Conservation (phyloP, 2,113 vertebrate species). For the Pheucticus melanocephalus region DNA sequence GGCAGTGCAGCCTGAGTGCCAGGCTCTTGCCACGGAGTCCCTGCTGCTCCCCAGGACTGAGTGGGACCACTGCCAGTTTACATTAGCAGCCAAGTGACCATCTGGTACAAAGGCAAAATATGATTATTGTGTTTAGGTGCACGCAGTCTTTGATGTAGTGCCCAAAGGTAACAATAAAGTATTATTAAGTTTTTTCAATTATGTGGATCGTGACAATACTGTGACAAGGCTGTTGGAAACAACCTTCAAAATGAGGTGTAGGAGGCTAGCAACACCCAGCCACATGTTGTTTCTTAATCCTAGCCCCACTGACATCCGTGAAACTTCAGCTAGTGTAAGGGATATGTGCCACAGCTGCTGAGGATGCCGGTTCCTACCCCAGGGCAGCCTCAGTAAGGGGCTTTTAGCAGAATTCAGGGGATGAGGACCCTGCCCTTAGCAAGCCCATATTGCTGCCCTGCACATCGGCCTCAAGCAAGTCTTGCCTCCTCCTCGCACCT, state of each 20-base stretch:
- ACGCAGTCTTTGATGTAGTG: not conserved
- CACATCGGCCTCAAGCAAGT: fast-evolving
- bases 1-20: not conserved
- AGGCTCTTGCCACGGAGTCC: fast-evolving
- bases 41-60: not conserved
- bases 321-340: not conserved
- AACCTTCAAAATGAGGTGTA: not conserved
- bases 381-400: not conserved
- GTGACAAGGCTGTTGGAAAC: not conserved
- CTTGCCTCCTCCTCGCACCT: not conserved
- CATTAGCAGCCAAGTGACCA: not conserved
- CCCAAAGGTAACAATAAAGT: not conserved
- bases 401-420: not conserved
- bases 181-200: not conserved
- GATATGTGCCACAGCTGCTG: not conserved
- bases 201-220: not conserved
- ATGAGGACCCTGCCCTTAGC: not conserved
- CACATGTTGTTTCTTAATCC: not conserved
- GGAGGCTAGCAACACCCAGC: not conserved
- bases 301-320: not conserved
- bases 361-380: fast-evolving
- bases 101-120: slow-evolving; percentile 8
- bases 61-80: not conserved
- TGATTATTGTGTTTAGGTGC: not conserved
- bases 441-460: fast-evolving